Evolutionary conservation across 2,888 invertebrate genomes (phyloP).

Genomic region (Synanthedon vespiformis): DNA sequence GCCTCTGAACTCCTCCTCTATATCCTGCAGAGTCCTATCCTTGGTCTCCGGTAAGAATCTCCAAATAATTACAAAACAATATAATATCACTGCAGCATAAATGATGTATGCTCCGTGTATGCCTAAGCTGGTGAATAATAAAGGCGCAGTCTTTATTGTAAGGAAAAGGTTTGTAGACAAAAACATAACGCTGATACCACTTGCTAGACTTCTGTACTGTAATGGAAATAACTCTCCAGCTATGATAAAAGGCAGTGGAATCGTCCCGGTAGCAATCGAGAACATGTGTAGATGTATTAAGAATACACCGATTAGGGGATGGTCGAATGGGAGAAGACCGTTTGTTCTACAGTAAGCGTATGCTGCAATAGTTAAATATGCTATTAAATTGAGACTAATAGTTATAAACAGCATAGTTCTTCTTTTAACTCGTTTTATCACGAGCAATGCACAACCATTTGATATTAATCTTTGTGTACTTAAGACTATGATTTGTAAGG

Average conservation of each 20-base stretch:
- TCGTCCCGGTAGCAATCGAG: conserved; percentile 66
- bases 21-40: conserved; percentile 43
- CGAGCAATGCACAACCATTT: conserved; percentile 33
- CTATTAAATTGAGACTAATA: conserved; percentile 27
- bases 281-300: conserved; percentile 54
- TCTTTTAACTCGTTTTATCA: conserved; percentile 44
- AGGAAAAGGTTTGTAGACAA: conserved; percentile 36
- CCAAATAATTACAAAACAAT: conserved; percentile 30
- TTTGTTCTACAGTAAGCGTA: conserved; percentile 31
- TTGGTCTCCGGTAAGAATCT: conserved; percentile 45
- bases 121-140: conserved; percentile 28
- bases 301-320: conserved; percentile 28
- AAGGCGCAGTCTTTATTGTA: conserved; percentile 34
- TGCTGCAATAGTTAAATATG: conserved; percentile 27
- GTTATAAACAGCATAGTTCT: conserved; percentile 36
- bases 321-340: conserved; percentile 24
- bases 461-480: conserved; percentile 44
- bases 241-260: conserved; percentile 76
- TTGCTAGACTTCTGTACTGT: conserved; percentile 69
- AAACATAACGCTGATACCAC: conserved; percentile 39
- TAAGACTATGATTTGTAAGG: conserved; percentile 37
- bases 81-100: conserved; percentile 30
- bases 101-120: conserved; percentile 36
- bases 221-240: conserved; percentile 76
- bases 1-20: conserved; percentile 44